Percentiles rank a stretch among this genome's conserved stretches.
phyloP scores from a whole-genome alignment of 2,113 vertebrate genomes.

The Grus americana region DNA sequence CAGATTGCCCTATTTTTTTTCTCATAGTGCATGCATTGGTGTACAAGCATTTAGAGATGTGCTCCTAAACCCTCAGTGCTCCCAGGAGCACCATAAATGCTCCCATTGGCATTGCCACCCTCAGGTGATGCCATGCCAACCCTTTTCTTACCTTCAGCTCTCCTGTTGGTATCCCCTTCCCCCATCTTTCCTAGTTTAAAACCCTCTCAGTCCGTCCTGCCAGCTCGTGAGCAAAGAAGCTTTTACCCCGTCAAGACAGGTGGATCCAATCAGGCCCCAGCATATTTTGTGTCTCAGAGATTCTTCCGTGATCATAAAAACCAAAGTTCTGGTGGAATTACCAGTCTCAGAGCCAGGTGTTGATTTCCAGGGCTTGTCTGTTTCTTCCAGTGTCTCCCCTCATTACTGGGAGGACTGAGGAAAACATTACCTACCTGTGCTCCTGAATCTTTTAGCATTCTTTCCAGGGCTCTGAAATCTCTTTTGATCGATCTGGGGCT shows the following conservation, averaged over 20 bases:
- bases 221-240: background rate
- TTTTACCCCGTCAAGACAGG: accelerated
- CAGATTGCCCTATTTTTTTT: background rate
- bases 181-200: background rate
- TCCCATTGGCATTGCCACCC: background rate
- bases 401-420: background rate
- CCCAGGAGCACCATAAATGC: background rate
- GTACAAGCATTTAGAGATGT: background rate
- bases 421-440: background rate
- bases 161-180: background rate
- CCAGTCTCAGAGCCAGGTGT: background rate
- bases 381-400: background rate
- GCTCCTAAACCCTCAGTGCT: background rate
- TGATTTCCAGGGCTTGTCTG: background rate
- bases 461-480: background rate
- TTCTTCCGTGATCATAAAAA: background rate
- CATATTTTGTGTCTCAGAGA: background rate
- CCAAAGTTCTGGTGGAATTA: background rate
- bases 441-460: background rate
- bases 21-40: background rate
- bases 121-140: background rate
- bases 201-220: background rate
- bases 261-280: background rate
- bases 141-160: background rate
- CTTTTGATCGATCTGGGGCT: background rate